A percentile compares a stretch with the other conserved stretches of the same genome.
phyloP scores from a whole-genome alignment of 1,140 invertebrate species.

The Trigoniulus corallinus region DNA sequence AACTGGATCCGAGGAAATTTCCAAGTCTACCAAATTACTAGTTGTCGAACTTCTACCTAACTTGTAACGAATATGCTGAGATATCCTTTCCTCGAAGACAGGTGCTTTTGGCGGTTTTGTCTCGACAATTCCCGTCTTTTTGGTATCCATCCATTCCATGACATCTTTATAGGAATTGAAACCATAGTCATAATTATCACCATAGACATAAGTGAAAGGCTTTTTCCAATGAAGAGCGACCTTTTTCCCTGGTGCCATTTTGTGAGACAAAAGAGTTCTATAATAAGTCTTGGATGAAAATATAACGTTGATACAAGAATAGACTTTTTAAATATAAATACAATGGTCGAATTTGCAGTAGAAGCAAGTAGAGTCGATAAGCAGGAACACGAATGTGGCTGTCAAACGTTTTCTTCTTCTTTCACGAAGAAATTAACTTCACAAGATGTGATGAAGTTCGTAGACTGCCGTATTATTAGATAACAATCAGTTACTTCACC shows the following conservation, averaged over 20 bases:
- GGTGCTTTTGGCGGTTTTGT: conserved; percentile 41
- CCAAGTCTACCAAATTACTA: neutral
- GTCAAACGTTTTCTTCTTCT: too few species aligned
- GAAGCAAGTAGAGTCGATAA: too few species aligned
- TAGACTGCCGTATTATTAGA: too few species aligned
- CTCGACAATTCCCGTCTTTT: conserved; percentile 25
- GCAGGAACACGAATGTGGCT: too few species aligned
- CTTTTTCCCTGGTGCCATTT: neutral
- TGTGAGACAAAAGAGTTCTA: too few species aligned
- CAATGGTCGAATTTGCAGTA: too few species aligned
- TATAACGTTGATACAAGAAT: too few species aligned
- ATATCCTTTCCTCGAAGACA: conserved; percentile 48
- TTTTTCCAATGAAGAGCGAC: conserved; percentile 11
- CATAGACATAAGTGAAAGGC: conserved; percentile 48
- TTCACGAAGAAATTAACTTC: too few species aligned
- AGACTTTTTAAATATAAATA: too few species aligned
- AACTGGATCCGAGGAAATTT: neutral
- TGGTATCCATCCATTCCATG: conserved; percentile 55
- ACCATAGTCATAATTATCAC: conserved; percentile 58
- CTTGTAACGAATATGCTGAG: neutral
- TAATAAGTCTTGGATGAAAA: too few species aligned
- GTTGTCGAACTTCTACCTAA: neutral
- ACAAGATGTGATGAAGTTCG: too few species aligned
- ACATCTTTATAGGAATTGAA: conserved; percentile 67
- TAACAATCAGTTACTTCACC: too few species aligned